phyloP scores from a whole-genome alignment of 2,888 invertebrate genomes.

The Monoplex corrugatus region DNA sequence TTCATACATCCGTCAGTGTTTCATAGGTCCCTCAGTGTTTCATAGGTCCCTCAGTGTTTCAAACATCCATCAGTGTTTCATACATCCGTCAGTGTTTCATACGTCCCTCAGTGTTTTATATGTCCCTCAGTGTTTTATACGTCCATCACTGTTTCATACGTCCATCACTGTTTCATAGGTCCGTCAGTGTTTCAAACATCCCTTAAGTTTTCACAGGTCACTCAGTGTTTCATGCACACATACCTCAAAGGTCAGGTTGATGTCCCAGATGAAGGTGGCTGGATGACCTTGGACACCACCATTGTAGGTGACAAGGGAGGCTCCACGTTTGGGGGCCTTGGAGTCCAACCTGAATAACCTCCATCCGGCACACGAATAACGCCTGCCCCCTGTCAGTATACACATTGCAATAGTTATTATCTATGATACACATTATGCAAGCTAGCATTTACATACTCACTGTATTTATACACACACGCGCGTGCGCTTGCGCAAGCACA shows the following conservation, averaged over 20 bases:
- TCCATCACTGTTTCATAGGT: too few relatives aligned
- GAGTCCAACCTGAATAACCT: conserved; percentile 32
- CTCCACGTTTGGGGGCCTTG: background rate
- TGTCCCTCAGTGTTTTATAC: too few relatives aligned
- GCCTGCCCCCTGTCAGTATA: conserved; percentile 1
- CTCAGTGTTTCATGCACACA: background rate
- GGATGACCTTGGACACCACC: background rate
- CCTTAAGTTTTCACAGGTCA: too few relatives aligned
- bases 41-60: too few relatives aligned
- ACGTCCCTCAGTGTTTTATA: too few relatives aligned
- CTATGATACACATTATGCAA: background rate
- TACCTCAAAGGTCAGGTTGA: conserved; percentile 28
- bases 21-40: too few relatives aligned
- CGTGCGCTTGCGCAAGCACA: background rate
- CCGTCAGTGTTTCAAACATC: too few relatives aligned
- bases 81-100: too few relatives aligned
- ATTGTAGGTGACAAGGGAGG: conserved; percentile 31
- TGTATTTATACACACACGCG: background rate
- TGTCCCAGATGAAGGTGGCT: conserved; percentile 23
- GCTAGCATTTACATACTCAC: background rate
- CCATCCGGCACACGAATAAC: conserved; percentile 28
- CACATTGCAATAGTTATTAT: background rate
- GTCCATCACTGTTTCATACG: too few relatives aligned
- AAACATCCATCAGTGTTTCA: too few relatives aligned
- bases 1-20: too few relatives aligned